Evolutionary conservation across 1,140 invertebrate species (phyloP), one percentile per base, ranked within the genome.

Genomic region (Tenebrio molitor): DNA sequence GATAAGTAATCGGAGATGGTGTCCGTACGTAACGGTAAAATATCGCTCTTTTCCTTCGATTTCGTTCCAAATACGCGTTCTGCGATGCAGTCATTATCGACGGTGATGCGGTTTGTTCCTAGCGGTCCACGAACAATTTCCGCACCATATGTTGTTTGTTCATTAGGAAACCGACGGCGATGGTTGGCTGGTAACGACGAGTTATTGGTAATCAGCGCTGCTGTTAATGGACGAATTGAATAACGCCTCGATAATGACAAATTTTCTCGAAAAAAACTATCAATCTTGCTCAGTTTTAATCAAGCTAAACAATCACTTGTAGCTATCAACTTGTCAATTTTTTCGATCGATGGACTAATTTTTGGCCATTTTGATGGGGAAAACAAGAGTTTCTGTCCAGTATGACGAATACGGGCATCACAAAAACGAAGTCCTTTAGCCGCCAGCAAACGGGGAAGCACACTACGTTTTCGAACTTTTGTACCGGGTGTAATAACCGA

Each of bases 71-170:
- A 39, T 39, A 39, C n/a, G 36, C 36, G n/a, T 39, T 12, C 5
- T 39, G 29, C 36, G 36, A 39, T 39, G 36, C 36, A 39, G 5
- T 39, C 36, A 12, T 12, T 29, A 8, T 33, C 29, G 29, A 33
- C n/a, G n/a, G 10, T 33, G 36, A 39, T 39, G 36, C n/a, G 36
- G 36, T 39, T 39, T 33, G 4, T 39, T n/a, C 6, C 5, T 39
- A 39, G 5, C 6, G 36, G 36, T 8, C 7, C 36, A 39, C n/a
- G 36, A 39, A 12, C n/a, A 39, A 39, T 39, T 39, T 39, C 36
- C 36, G n/a, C 36, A 39, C 36, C 36, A 39, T 39, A 39, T 12
- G 36, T 39, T 39, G 36, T 39, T 39, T 39, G 36, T 39, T 39
- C 36, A 39, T 39, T 39, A 39, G 36, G 36, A 39, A 39, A 39